Base-by-base conservation (phyloP, 2,113 vertebrate genomes). In the Platanista minor region DNA sequence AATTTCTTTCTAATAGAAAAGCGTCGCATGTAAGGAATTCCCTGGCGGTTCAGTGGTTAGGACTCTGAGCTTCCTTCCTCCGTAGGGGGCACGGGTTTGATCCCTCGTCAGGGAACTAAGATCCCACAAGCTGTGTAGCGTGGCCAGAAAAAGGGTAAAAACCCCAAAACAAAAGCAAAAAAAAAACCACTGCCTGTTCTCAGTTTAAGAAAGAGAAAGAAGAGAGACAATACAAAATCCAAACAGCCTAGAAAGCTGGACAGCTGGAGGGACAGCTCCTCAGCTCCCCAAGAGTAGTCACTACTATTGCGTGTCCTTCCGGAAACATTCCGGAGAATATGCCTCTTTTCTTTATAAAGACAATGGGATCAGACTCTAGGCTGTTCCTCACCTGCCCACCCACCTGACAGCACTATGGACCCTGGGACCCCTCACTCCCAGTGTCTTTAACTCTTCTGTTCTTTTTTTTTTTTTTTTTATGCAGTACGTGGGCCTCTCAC, bases 331-430 rank as follows among this genome's bases (percentile, higher is more conserved):
- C 41, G 25, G 74, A 31, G 75, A 71, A 33, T 0, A 3, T 0
- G 18, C 33, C 46, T 67, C 20, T 86, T n/a, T 17, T 36, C 61
- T 54, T 59, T 18, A 25, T 33, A 6, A 29, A 21, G 18, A 41
- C 41, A 2, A 0, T 0, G 13, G 78, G 36, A 29, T 9, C 0
- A 1, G 46, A 8, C 59, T 27, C n/a, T 9, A 1, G 6, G 57
- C 23, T 14, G 6, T 4, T 11, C 33, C 78, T n/a, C 8, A 14
- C 11, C 54, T 23, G 46, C 52, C 20, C 1, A 17, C 18, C n/a
- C 8, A 3, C 9, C 87, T 2, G 39, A 17, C 1, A 1, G 62
- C 8, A 0, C 17, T 8, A 3, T 36, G 3, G 67, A 31, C 31
- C 43, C 57, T 1, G 2, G 20, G 18, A 17, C 21, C 57, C 84